Conservation (phyloP, 2,797 vertebrate genomes). For the Sebastes reedi region DNA sequence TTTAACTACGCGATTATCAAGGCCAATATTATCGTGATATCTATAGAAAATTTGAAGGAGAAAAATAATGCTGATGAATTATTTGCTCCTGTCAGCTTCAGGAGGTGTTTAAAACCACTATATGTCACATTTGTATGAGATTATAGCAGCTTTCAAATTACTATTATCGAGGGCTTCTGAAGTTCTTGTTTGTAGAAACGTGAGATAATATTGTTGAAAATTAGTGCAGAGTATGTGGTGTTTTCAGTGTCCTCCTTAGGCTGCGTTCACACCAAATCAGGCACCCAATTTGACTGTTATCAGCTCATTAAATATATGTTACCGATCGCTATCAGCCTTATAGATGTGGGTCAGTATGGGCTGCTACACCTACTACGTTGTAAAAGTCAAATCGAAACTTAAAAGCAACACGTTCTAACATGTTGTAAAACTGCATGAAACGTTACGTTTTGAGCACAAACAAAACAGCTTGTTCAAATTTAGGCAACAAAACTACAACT, state of each 20-base stretch:
- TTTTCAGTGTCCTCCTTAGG: not conserved
- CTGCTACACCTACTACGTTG: not conserved
- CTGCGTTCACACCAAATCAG: not conserved
- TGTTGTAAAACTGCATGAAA: too few species aligned
- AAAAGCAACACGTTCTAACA: too few species aligned
- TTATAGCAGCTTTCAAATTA: not conserved
- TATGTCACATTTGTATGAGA: not conserved
- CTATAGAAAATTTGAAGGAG: too few species aligned
- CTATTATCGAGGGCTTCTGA: not conserved
- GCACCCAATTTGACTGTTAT: not conserved
- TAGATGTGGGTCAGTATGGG: not conserved
- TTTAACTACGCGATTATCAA: not conserved
- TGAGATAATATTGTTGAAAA: not conserved
- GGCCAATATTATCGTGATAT: too few species aligned
- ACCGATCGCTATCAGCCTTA: not conserved
- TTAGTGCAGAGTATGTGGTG: not conserved
- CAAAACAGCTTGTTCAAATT: too few species aligned
- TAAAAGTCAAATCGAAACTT: too few species aligned
- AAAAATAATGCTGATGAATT: too few species aligned
- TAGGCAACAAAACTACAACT: too few species aligned
- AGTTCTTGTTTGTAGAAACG: not conserved
- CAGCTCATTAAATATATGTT: too few species aligned
- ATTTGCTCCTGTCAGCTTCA: not conserved
- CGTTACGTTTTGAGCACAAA: too few species aligned
- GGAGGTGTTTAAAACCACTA: not conserved